Evolutionary conservation across 2,888 invertebrate species (phyloP).

Genomic region (Candidula unifasciata): DNA sequence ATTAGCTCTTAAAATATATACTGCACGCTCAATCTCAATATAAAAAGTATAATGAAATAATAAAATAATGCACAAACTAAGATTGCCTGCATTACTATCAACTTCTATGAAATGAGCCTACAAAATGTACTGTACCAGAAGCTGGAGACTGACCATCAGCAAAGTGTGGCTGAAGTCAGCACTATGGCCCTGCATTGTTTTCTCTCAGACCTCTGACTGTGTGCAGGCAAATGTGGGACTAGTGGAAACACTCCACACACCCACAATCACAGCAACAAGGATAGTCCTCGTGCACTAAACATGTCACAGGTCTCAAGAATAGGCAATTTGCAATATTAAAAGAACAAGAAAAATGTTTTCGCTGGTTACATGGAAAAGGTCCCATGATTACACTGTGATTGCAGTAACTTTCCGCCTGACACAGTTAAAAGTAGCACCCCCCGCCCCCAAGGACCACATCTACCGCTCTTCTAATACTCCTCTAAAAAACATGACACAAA

Average conservation of each 20-base stretch:
- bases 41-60: not conserved
- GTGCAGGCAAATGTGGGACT: not conserved
- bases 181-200: conserved; percentile 42
- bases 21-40: not conserved
- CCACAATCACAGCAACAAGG: conserved; percentile 17
- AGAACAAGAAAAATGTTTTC: too few species aligned
- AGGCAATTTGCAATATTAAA: too few species aligned
- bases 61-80: not conserved
- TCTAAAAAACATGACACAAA: too few species aligned
- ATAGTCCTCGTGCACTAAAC: conserved; percentile 27
- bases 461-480: too few species aligned
- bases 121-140: conserved; percentile 40
- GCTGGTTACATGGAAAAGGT: too few species aligned
- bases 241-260: conserved; percentile 3
- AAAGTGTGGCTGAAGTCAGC: conserved; percentile 30
- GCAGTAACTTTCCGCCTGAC: too few species aligned
- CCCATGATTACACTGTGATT: too few species aligned
- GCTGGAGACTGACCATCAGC: conserved; percentile 46
- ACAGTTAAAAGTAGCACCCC: too few species aligned
- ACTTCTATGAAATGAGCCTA: not conserved
- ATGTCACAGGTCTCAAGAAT: not conserved
- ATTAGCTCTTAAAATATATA: too few species aligned
- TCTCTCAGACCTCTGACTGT: not conserved
- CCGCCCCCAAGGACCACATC: too few species aligned
- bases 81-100: not conserved